Percentiles rank a stretch among this genome's conserved stretches.
phyloP scores from a whole-genome alignment of 2,797 vertebrate species.

The Cryptoprocta ferox region DNA sequence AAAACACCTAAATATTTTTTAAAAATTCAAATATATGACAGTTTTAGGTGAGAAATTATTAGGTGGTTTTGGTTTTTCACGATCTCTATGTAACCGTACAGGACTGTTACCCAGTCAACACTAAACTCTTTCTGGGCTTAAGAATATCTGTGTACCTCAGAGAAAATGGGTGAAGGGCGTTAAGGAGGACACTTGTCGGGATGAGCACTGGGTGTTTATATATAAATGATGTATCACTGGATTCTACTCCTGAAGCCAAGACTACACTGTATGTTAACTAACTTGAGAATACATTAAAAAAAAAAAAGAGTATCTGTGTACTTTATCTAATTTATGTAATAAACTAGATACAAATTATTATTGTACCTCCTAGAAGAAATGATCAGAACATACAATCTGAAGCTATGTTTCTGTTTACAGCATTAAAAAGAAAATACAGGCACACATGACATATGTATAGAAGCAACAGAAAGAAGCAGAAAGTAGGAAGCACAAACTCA shows the following conservation, averaged over 20 bases:
- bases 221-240: no score
- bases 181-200: no score
- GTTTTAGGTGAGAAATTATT: background rate
- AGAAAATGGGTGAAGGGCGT: no score
- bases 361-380: background rate
- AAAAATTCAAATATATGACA: background rate
- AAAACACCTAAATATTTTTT: background rate
- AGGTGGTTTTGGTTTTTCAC: background rate
- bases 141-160: background rate
- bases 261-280: no score
- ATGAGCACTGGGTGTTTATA: no score
- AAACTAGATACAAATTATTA: background rate
- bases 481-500: slow-evolving; percentile 12
- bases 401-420: background rate
- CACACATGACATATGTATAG: background rate
- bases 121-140: background rate
- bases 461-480: background rate
- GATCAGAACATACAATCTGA: background rate
- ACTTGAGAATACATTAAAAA: no score
- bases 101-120: background rate
- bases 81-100: background rate
- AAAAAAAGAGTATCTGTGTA: background rate
- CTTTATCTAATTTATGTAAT: background rate
- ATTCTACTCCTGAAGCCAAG: no score
- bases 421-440: slow-evolving; percentile 37